Evolutionary conservation across 1,140 invertebrate genomes (phyloP).

Genomic region (Musca domestica): DNA sequence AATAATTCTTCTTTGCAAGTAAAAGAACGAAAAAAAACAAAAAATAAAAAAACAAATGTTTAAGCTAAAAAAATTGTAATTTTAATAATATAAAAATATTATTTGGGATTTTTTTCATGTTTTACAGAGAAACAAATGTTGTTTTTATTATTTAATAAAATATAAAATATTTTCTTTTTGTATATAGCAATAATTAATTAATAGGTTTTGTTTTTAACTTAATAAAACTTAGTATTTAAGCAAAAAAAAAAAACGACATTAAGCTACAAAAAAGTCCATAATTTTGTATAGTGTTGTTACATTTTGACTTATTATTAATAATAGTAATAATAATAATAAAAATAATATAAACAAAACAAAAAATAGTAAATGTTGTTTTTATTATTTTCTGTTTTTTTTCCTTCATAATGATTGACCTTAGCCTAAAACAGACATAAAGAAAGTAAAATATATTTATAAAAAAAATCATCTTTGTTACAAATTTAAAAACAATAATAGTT

Average conservation of each 20-base stretch:
- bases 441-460: neutral
- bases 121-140: no score
- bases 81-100: neutral
- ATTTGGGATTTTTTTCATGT: constrained; percentile 11
- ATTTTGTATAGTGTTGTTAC: constrained; percentile 7
- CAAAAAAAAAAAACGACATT: constrained; percentile 10
- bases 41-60: constrained; percentile 14
- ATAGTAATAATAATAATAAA: neutral
- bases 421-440: no score
- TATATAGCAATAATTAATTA: neutral
- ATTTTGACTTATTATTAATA: neutral
- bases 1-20: no score
- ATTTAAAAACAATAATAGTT: neutral
- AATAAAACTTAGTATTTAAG: neutral
- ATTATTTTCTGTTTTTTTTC: no score
- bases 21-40: neutral
- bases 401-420: no score
- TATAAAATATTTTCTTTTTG: neutral
- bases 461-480: constrained; percentile 1
- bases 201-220: neutral
- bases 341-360: neutral
- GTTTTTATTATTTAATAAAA: neutral
- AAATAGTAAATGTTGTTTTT: neutral
- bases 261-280: constrained; percentile 19
- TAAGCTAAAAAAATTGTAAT: constrained; percentile 2